Evolutionary conservation across 2,888 invertebrate genomes (phyloP).

Genomic region (Drosophila emarginata): DNA sequence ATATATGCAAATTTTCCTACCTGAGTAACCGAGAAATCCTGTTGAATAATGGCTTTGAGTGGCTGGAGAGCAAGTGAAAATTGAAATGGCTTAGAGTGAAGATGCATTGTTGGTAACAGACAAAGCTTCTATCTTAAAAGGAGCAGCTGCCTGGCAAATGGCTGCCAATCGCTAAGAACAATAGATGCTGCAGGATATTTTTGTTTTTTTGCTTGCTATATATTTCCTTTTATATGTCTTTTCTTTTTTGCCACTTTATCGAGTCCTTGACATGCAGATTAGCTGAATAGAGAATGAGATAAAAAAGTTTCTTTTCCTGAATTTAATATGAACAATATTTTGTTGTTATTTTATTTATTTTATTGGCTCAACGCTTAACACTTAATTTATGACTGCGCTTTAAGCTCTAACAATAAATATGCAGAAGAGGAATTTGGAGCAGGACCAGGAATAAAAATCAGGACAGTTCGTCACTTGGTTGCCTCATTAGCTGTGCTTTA

Average conservation of each 20-base stretch:
- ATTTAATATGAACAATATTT: slow-evolving; percentile 35
- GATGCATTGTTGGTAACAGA: slow-evolving; percentile 22
- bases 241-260: no score
- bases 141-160: slow-evolving; percentile 15
- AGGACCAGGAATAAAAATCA: slow-evolving; percentile 1
- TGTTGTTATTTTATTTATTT: slow-evolving; percentile 47
- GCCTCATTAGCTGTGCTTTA: slow-evolving; percentile 54
- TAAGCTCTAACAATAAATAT: slow-evolving; percentile 27
- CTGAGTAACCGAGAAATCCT: slow-evolving; percentile 26
- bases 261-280: slow-evolving; percentile 18
- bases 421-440: slow-evolving; percentile 23
- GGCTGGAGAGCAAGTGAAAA: slow-evolving; percentile 29
- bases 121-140: slow-evolving; percentile 9
- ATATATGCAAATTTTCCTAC: slow-evolving; percentile 17
- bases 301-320: slow-evolving; percentile 14
- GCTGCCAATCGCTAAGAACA: slow-evolving; percentile 24
- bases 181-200: neutral
- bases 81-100: slow-evolving; percentile 33
- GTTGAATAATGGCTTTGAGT: slow-evolving; percentile 36
- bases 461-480: slow-evolving; percentile 49
- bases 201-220: neutral
- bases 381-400: slow-evolving; percentile 55
- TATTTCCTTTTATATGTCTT: neutral
- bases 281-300: slow-evolving; percentile 5
- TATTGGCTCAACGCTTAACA: slow-evolving; percentile 54